Evolutionary conservation across 2,797 vertebrate species (phyloP).

Genomic region (Poeciliopsis presidionis): DNA sequence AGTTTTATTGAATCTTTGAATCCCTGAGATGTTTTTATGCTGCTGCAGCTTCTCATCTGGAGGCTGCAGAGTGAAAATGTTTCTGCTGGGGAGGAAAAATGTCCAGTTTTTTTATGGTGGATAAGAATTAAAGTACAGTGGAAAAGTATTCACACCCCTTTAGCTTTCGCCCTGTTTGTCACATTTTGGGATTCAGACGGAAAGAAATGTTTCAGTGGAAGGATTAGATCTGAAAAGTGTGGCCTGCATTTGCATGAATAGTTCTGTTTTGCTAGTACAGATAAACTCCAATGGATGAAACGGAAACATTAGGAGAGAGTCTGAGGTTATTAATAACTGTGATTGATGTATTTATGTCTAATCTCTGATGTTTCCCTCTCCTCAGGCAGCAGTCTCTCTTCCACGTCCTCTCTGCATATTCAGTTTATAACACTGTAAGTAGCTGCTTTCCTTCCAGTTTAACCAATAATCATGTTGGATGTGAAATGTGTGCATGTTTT

Average conservation of each 20-base stretch:
- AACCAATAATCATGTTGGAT: slow-evolving; percentile 10
- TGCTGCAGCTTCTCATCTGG: background rate
- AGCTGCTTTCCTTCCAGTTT: slow-evolving; percentile 3
- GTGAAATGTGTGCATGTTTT: background rate
- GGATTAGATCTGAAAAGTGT: background rate
- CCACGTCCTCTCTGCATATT: slow-evolving; percentile 88
- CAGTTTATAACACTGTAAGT: slow-evolving; percentile 91
- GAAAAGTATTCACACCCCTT: background rate
- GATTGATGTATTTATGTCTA: background rate
- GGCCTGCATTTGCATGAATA: background rate
- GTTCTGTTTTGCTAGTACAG: background rate
- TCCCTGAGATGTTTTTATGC: background rate
- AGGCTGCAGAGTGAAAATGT: background rate
- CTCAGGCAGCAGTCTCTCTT: slow-evolving; percentile 89
- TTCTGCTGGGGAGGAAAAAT: background rate
- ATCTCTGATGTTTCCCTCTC: background rate
- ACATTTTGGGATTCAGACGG: background rate
- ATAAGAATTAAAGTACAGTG: background rate
- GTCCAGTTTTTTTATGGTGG: background rate
- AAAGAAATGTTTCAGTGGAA: background rate
- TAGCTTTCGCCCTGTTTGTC: background rate
- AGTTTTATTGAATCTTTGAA: background rate
- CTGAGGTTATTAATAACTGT: background rate
- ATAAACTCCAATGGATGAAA: background rate
- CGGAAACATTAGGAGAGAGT: background rate